Evolutionary conservation across 2,113 vertebrate genomes (phyloP).

Genomic region (Ovis canadensis): DNA sequence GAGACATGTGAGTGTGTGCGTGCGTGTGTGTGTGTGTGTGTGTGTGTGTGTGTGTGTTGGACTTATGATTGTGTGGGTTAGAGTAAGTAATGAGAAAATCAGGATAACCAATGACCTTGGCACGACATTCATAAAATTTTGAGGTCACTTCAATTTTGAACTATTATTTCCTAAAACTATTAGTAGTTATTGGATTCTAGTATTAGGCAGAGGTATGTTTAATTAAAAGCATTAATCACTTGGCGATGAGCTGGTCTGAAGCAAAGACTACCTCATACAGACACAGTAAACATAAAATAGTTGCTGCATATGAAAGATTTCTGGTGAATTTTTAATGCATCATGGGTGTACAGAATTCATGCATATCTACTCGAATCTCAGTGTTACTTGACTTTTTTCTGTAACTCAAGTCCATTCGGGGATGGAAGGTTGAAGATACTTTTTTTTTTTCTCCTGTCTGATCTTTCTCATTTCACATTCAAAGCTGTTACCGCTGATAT

Average conservation of each 20-base stretch:
- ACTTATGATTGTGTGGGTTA: neutral
- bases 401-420: neutral
- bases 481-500: conserved; percentile 39
- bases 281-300: neutral
- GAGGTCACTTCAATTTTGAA: neutral
- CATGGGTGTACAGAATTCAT: neutral
- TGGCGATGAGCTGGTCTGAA: neutral
- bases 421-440: neutral
- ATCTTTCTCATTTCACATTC: conserved; percentile 39
- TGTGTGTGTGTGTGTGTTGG: neutral
- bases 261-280: neutral
- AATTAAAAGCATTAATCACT: neutral
- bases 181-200: neutral
- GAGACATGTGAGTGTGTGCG: neutral
- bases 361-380: neutral
- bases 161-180: neutral
- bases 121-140: neutral
- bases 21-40: neutral
- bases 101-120: neutral
- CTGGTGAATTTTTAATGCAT: neutral
- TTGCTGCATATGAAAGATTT: neutral
- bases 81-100: neutral
- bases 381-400: neutral
- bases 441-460: neutral
- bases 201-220: neutral